Base-by-base conservation (phyloP, 2,888 invertebrate genomes). In the Mellilla xanthometata region DNA sequence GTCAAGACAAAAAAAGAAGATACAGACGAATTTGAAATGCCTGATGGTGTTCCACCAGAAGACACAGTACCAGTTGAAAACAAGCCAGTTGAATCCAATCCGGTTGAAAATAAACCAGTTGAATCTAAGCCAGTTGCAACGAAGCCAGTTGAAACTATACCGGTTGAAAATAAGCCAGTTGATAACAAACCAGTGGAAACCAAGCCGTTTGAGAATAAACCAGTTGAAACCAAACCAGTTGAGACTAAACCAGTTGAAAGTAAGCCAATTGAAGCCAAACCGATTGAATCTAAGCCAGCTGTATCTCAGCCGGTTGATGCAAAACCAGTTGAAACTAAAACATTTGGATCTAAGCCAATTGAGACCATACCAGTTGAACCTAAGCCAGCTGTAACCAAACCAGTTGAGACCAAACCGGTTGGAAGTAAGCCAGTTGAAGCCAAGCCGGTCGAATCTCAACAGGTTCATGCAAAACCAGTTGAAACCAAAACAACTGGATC, bases 101-200 rank as follows among this genome's bases (percentile, higher is more conserved):
- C n/a, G 8, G 24, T 7, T 2, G 24, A 24, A n/a, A n/a, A n/a
- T n/a, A 24, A 24, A 24, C 3, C n/a, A n/a, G 24, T 7, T 2
- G 24, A 24, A n/a, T n/a, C 1, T 5, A 7, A 9, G 6, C 11
- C 28, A n/a, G 12, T 12, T 7, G 36, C 27, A 5, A 11, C 19
- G 0, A 36, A 36, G 10, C 26, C 39, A n/a, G 19, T 29, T 9
- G 19, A 47, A 9, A 36, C 42, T 2, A 32, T 24, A 8, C 2
- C 24, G 4, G 8, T 3, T 7, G 1, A 24, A 24, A 7, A 5
- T n/a, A n/a, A n/a, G n/a, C n/a, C n/a, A n/a, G n/a, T n/a, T n/a
- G n/a, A n/a, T n/a, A n/a, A n/a, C 3, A 24, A 24, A 24, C 3
- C n/a, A n/a, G 24, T 7, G n/a, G 24, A 24, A n/a, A 7, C 1